Percentiles rank a stretch among this genome's conserved stretches.
Conservation (phyloP, 2,797 vertebrate species). For the Acipenser ruthenus region DNA sequence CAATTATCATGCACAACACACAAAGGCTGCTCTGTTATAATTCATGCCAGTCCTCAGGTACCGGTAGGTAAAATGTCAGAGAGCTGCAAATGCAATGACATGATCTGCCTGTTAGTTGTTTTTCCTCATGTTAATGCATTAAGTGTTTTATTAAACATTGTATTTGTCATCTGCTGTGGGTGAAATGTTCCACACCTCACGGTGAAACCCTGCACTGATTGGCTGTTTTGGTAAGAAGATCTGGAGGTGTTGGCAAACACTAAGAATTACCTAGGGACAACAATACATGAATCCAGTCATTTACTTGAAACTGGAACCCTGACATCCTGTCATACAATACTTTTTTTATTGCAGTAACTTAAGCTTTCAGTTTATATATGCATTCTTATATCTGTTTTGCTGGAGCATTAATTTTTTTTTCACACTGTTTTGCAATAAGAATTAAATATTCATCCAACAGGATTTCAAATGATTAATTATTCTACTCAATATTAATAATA, state of each 20-base stretch:
- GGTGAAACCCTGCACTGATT: conserved; percentile 47
- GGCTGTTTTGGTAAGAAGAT: conserved; percentile 56
- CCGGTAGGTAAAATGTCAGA: conserved; percentile 52
- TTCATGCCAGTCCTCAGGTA: conserved; percentile 47
- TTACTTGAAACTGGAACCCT: too few species aligned
- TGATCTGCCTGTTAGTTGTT: conserved; percentile 49
- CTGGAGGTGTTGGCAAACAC: conserved; percentile 47
- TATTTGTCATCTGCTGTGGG: conserved; percentile 62
- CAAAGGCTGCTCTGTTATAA: conserved; percentile 34
- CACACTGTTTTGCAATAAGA: too few species aligned
- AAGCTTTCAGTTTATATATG: too few species aligned
- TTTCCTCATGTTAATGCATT: conserved; percentile 52
- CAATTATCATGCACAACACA: conserved; percentile 22
- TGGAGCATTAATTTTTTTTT: too few species aligned
- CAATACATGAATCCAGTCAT: conserved; percentile 9
- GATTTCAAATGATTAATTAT: too few species aligned
- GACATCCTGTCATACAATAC: too few species aligned
- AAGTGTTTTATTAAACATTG: conserved; percentile 69
- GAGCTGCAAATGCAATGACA: conserved; percentile 55
- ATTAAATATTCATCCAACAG: too few species aligned
- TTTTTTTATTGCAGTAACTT: too few species aligned
- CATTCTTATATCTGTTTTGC: too few species aligned
- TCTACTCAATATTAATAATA: too few species aligned
- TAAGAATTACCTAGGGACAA: conserved; percentile 55
- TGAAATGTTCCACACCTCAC: conserved; percentile 45